Base-by-base conservation (phyloP, 2,888 invertebrate species). In the Drosophila mayaguana region DNA sequence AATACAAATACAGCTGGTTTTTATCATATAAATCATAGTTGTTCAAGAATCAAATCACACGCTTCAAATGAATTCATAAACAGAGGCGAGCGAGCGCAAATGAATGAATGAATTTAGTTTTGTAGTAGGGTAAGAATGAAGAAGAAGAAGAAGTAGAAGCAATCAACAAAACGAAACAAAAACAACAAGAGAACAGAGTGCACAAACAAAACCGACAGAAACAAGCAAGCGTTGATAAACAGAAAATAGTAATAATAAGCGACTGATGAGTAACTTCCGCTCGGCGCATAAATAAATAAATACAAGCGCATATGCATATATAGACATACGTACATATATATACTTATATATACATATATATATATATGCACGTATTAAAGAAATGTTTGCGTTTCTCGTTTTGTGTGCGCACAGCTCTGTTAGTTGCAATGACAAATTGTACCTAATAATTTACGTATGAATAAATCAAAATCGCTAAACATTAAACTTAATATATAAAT, bases 361-460 rank as follows among this genome's bases (percentile, higher is more conserved):
- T 36, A 51, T 60, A 9, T 40, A 14, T n/a, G n/a, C 40, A 40
- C 40, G 8, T 40, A 40, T n/a, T 40, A 40, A 7, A 50, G 20
- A 43, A 25, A 54, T 45, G 20, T 16, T 64, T 18, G 36, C 9
- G 53, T 20, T 56, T 43, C 34, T 60, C 28, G 45, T 61, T 38
- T 50, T 65, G 69, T 69, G 72, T 78, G 86, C 72, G 50, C 78
- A 65, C 75, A 66, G 65, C 61, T 65, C 66, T 70, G 63, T 77
- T 78, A 71, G 70, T 67, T 77, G 79, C 71, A 57, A 59, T 77
- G 63, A 54, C 55, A 61, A 59, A 75, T 83, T 78, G 75, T 78
- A 69, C 81, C 85, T 86, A 85, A 88, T 86, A 83, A 88, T 85
- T 85, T 78, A 81, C 79, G 70, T 87, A 77, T 80, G 66, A 72